A percentile compares a stretch with the other conserved stretches of the same genome.
These are phyloP conservation scores for Graptemys geographica DNA, from an alignment of 2,797 vertebrate genomes.

Conservation along the genomic window DNA sequence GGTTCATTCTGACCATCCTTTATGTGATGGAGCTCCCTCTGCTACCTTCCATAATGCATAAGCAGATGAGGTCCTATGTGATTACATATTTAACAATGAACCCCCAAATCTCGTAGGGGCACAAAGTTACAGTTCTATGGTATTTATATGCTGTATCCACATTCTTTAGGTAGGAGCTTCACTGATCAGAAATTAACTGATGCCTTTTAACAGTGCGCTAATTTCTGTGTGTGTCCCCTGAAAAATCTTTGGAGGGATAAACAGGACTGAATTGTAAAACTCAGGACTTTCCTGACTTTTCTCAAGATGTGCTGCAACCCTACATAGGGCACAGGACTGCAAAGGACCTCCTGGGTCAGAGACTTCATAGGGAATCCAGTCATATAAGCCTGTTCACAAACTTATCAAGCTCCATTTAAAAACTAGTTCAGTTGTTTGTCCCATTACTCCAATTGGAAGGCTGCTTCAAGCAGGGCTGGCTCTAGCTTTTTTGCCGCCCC, in stretches of 20 bases:
- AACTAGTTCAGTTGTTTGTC: no score
- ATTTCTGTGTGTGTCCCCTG: not conserved
- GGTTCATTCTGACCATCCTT: not conserved
- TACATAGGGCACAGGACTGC: no score
- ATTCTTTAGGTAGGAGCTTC: not conserved
- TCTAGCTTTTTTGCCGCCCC: no score
- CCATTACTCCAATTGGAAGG: no score
- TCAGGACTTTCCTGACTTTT: not conserved
- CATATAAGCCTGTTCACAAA: no score
- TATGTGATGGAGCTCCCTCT: not conserved
- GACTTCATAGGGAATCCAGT: no score
- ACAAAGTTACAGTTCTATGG: not conserved
- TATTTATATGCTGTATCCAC: not conserved
- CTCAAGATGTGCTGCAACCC: not conserved
- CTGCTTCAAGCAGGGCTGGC: no score
- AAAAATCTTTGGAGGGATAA: not conserved
- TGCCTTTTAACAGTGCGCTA: not conserved
- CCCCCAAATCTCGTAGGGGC: not conserved
- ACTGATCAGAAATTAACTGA: not conserved
- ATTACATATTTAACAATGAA: fast-evolving
- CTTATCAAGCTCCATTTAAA: no score
- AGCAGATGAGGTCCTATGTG: not conserved
- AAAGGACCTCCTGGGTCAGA: no score
- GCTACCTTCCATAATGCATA: not conserved
- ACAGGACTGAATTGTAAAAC: not conserved